Evolutionary conservation across 1,140 invertebrate genomes (phyloP).

Genomic region (Temnothorax nylanderi): DNA sequence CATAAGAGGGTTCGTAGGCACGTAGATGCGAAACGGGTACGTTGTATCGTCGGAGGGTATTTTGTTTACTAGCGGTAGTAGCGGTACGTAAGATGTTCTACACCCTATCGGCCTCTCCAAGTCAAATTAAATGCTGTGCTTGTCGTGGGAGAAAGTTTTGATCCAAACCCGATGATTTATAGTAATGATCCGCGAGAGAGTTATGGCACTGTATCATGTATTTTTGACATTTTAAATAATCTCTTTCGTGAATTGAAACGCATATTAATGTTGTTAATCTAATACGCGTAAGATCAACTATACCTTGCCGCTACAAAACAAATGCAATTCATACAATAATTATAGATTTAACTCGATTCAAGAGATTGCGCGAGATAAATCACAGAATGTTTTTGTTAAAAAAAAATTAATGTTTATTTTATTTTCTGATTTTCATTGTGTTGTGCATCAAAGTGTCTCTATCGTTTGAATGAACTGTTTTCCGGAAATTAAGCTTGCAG

Average conservation of each 20-base stretch:
- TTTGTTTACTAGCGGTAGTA: constrained; percentile 58
- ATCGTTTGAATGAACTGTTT: not conserved
- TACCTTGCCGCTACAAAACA: not conserved
- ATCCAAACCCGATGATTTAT: not conserved
- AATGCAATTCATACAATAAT: not conserved
- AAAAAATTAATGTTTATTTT: not conserved
- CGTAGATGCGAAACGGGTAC: constrained; percentile 60
- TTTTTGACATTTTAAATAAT: not conserved
- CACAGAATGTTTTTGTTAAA: not conserved
- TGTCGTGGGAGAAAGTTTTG: constrained; percentile 12
- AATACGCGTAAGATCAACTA: not conserved
- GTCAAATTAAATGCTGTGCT: constrained; percentile 66
- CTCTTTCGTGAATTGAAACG: not conserved
- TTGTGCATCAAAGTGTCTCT: not conserved
- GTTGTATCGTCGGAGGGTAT: constrained; percentile 10
- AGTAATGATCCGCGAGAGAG: not conserved
- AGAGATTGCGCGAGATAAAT: not conserved
- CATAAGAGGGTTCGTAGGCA: constrained; percentile 60
- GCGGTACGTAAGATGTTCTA: constrained; percentile 65
- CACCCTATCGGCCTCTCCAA: constrained; percentile 58
- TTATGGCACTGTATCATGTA: not conserved
- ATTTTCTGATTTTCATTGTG: not conserved
- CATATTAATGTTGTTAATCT: not conserved
- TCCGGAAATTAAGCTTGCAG: not conserved
- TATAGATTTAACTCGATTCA: not conserved